Base-by-base conservation (phyloP, 2,888 invertebrate species). In the Drosophila limbata region DNA sequence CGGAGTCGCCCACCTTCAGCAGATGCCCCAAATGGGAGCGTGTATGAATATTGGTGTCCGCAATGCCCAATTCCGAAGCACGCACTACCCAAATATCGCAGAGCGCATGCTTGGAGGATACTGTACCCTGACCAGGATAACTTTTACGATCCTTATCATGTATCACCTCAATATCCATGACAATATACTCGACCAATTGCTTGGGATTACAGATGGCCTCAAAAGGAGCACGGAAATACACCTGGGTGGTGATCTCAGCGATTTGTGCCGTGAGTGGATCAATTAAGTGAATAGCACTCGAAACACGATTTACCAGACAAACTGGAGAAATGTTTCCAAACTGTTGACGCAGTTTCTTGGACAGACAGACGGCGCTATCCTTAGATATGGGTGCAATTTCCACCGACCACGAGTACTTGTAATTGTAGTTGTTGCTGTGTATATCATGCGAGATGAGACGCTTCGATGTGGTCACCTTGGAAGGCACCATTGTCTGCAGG, bases 321-420 rank as follows among this genome's bases (percentile, higher is more conserved):
- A 99, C 93, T 9, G 98, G 96, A 9, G 96, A 96, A 81, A 99
- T 96, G 65, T 96, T 96, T 1, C 98, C 99, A 35, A 98, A 93
- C 76, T 96, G 96, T 73, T 97, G 96, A 0, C 97, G 96, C 78
- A 98, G 91, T 90, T 96, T 96, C 90, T 96, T 96, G 0, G 98
- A 95, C 3, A 99, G 93, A 90, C 99, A 99, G 1, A 99, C 96
- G 50, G 98, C 93, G 91, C 97, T 97, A 91, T 98, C 97, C 93
- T 98, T 99, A 17, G 99, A 99, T 60, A 99, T 92, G 0, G 99
- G 99, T 0, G 98, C 98, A 85, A 99, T 97, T 92, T 99, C 99
- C 75, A 99, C 96, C 71, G 97, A 96, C 93, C 95, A 97, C 6
- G 98, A 97, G 91, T 96, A 97, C 93, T 99, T 99, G 93, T 98